Conservation (phyloP, 1,140 invertebrate species). For the Hycleus cichorii region DNA sequence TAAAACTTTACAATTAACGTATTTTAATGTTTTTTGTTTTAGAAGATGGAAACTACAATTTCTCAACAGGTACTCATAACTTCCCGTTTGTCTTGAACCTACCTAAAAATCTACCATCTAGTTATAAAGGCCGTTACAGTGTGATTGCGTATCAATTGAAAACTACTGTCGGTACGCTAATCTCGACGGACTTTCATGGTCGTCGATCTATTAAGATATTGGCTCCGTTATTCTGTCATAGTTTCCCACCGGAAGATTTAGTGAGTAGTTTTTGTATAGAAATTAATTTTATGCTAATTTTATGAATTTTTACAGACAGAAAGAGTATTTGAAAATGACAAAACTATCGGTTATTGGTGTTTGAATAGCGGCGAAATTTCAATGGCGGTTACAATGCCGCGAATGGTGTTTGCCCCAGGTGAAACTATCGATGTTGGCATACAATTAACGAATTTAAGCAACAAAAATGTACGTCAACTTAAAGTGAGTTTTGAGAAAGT, state of each 20-base stretch:
- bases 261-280: not conserved
- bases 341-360: constrained; percentile 17
- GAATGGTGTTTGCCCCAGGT: constrained; percentile 12
- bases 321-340: constrained; percentile 5
- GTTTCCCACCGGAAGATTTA: not conserved
- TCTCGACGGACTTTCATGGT: constrained; percentile 27
- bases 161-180: constrained; percentile 25
- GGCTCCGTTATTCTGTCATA: constrained; percentile 24
- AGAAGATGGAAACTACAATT: constrained; percentile 6
- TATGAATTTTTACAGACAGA: not conserved
- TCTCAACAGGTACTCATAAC: constrained; percentile 22
- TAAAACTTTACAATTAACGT: too few relatives aligned
- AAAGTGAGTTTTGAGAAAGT: constrained; percentile 1
- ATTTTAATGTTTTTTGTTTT: too few relatives aligned
- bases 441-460: constrained; percentile 9
- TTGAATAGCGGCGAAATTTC: constrained; percentile 5
- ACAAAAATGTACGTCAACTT: constrained; percentile 8
- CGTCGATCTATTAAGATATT: constrained; percentile 18
- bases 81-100: constrained; percentile 24
- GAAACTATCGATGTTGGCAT: constrained; percentile 8
- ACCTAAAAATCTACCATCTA: constrained; percentile 22
- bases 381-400: constrained; percentile 6
- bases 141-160: constrained; percentile 20
- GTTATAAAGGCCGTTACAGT: constrained; percentile 22
- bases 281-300: not conserved